Base-by-base conservation (phyloP, 2,797 vertebrate species). In the Meriones psammophilus region DNA sequence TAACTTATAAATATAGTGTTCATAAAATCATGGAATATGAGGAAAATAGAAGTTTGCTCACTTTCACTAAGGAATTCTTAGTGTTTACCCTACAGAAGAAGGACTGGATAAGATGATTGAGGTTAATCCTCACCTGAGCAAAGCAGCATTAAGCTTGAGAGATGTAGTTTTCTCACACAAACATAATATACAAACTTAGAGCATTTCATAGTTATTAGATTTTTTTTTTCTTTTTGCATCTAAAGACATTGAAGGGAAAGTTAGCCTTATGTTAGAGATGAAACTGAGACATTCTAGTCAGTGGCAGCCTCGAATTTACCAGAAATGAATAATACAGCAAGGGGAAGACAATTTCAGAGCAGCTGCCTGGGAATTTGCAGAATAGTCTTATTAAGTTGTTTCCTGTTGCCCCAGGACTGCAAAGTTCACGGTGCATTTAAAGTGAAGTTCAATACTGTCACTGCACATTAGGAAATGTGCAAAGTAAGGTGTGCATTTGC, bases 401-500 rank as follows among this genome's bases (percentile, higher is more conserved):
- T 76, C 30, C 71, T 76, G 0, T 88, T 60, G 88, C 64, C 85
- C 89, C 36, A 36, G 71, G 83, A 80, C 30, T 42, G 17, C 42
- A 68, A 33, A n/a, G 20, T 81, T 92, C 46, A 74, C 18, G 28
- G 1, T 56, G 39, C 26, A 15, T 93, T 95, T 88, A 36, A 13
- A 81, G 46, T 39, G 73, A n/a, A 92, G 81, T 91, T 95, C 68
- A 86, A 14, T 22, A 33, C 64, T 77, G 46, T 94, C 77, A 13
- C 42, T 74, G 1, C 15, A 20, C 6, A 24, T 78, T 91, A 80
- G 66, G 69, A 73, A 74, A 88, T 56, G n/a, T 54, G 66, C 46
- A 92, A 78, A 77, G 62, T 60, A 86, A 76, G 10, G 73, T 56
- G 4, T 54, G 10, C 24, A 86, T 89, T 97, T 95, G 64, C 90